Percentiles rank a stretch among this genome's conserved stretches.
Evolutionary conservation across 2,797 vertebrate species (phyloP).

Genomic region (Lacerta bilineata): DNA sequence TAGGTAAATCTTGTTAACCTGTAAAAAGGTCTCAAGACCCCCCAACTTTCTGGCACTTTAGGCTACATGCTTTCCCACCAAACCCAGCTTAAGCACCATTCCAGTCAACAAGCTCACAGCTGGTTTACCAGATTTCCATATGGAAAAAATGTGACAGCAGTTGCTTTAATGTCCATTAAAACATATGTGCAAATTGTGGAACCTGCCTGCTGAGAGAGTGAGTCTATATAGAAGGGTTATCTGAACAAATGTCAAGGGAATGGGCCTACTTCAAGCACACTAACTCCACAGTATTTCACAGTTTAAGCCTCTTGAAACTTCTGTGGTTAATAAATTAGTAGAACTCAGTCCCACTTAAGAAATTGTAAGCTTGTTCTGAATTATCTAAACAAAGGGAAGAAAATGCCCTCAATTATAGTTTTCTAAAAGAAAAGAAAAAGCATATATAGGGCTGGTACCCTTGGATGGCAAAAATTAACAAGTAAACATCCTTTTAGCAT

Average conservation of each 20-base stretch:
- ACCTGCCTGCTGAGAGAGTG: background rate
- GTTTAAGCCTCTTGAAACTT: conserved; percentile 30
- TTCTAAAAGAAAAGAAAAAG: conserved; percentile 44
- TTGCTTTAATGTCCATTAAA: background rate
- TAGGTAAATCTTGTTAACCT: too few species aligned
- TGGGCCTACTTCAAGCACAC: conserved; percentile 13
- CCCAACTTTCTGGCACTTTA: too few species aligned
- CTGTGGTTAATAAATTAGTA: conserved; percentile 1
- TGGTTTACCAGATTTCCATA: background rate
- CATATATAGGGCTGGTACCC: conserved; percentile 70
- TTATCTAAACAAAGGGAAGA: conserved; percentile 44
- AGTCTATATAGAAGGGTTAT: background rate
- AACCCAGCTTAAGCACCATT: too few species aligned
- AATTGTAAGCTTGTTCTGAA: background rate
- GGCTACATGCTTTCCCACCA: too few species aligned
- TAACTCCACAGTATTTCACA: conserved; percentile 2
- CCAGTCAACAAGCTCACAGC: too few species aligned
- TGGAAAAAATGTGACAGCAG: background rate
- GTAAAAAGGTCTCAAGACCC: too few species aligned
- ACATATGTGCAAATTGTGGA: background rate
- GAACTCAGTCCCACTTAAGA: conserved; percentile 21
- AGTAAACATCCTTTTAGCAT: conserved; percentile 57
- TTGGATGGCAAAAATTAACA: conserved; percentile 63
- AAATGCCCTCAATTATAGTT: conserved; percentile 59
- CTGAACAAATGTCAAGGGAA: conserved; percentile 28